Conservation (phyloP, 2,888 invertebrate genomes). For the Lymantria monacha region DNA sequence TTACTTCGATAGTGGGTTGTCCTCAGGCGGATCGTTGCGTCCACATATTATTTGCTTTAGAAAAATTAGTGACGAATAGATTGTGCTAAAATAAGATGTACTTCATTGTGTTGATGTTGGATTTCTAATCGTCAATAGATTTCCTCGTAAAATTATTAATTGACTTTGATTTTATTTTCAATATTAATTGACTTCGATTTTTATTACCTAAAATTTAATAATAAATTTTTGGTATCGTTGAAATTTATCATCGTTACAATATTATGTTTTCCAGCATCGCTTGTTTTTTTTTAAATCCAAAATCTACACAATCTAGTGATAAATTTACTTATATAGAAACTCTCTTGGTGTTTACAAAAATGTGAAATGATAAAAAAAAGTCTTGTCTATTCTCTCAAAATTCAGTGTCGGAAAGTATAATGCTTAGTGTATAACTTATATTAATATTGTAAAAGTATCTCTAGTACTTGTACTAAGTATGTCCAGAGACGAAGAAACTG, state of each 20-base stretch:
- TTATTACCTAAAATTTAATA: too few species aligned
- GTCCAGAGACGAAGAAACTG: conserved; percentile 30
- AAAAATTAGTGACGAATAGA: conserved; percentile 24
- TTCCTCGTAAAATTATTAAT: too few species aligned
- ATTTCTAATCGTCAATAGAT: not conserved
- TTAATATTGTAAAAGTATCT: conserved; percentile 19
- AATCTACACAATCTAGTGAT: conserved; percentile 13
- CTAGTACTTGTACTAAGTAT: conserved; percentile 26
- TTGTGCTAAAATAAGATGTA: conserved; percentile 22
- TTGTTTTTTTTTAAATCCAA: not conserved
- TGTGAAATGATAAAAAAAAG: conserved; percentile 28
- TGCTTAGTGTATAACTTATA: conserved; percentile 19
- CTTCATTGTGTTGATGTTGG: conserved; percentile 19
- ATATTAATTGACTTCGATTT: too few species aligned
- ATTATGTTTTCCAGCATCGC: too few species aligned
- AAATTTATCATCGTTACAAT: too few species aligned
- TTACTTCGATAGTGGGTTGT: conserved; percentile 23
- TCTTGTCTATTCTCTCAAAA: conserved; percentile 20
- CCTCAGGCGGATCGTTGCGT: conserved; percentile 30
- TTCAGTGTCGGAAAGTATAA: conserved; percentile 24
- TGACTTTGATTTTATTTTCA: too few species aligned
- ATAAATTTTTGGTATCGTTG: too few species aligned
- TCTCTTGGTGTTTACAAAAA: conserved; percentile 33
- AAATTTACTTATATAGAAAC: conserved; percentile 21
- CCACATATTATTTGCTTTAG: conserved; percentile 35